Conservation (phyloP, 64 coral and sea anemone species). For the Pocillopora verrucosa region DNA sequence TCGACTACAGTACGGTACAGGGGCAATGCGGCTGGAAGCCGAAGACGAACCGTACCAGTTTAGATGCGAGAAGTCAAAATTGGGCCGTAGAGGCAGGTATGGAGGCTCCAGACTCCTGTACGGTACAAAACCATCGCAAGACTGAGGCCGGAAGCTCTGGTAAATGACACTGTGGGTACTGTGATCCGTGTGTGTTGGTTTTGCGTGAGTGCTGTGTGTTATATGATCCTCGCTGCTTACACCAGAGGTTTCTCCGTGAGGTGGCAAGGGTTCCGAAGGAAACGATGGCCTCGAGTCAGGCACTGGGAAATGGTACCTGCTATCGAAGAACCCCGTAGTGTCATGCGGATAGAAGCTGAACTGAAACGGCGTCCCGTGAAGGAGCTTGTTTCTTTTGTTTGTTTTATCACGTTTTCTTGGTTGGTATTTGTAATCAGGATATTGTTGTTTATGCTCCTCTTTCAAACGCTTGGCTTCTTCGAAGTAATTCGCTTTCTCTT, state of each 20-base stretch:
- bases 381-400: slow-evolving; percentile 82
- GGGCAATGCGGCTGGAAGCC: slow-evolving; percentile 15
- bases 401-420: slow-evolving; percentile 90
- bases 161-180: slow-evolving; percentile 35
- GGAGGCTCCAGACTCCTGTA: slow-evolving; percentile 52
- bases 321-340: slow-evolving; percentile 45
- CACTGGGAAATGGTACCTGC: slow-evolving; percentile 40
- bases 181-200: slow-evolving; percentile 33
- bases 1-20: slow-evolving; percentile 53
- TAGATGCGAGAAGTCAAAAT: slow-evolving; percentile 47
- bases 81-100: slow-evolving; percentile 53
- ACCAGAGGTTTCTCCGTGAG: neutral
- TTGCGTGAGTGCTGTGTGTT: slow-evolving; percentile 19
- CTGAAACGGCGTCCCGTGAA: slow-evolving; percentile 83
- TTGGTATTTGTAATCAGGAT: slow-evolving; percentile 98
- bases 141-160: slow-evolving; percentile 49
- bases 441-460: slow-evolving; percentile 90
- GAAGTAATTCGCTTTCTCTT: slow-evolving; percentile 92
- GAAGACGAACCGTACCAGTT: slow-evolving; percentile 49
- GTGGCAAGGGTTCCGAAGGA: neutral
- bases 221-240: slow-evolving; percentile 6
- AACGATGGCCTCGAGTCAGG: slow-evolving; percentile 32
- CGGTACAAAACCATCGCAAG: slow-evolving; percentile 45
- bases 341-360: slow-evolving; percentile 72
- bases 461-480: slow-evolving; percentile 90